Percentiles rank a stretch among this genome's conserved stretches.
Evolutionary conservation across 2,888 invertebrate genomes (phyloP).

Genomic region (Dione juno): DNA sequence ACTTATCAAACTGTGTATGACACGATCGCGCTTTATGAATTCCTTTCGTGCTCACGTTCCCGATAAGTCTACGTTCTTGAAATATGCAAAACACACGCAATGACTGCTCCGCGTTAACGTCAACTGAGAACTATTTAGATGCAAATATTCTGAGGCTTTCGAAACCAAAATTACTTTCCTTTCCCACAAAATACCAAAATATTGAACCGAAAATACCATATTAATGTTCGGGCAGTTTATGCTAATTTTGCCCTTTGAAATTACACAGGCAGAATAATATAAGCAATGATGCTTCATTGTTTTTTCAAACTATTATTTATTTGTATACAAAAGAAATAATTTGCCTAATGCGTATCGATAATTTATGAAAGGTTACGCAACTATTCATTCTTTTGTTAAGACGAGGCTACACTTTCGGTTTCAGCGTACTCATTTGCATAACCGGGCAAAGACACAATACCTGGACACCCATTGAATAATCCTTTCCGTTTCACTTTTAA

Average conservation of each 20-base stretch:
- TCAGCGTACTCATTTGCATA: conserved; percentile 81
- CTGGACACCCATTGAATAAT: conserved; percentile 73
- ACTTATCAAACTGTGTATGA: conserved; percentile 77
- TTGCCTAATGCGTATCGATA: conserved; percentile 78
- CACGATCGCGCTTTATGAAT: conserved; percentile 69
- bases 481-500: conserved; percentile 80
- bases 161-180: conserved; percentile 67
- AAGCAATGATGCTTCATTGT: conserved; percentile 66
- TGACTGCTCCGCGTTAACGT: conserved; percentile 51
- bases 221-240: conserved; percentile 59
- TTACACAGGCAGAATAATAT: conserved; percentile 56
- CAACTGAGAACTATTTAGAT: conserved; percentile 54
- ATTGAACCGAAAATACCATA: conserved; percentile 60
- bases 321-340: conserved; percentile 66
- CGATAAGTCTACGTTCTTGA: conserved; percentile 47
- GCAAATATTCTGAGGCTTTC: conserved; percentile 48
- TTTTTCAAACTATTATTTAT: conserved; percentile 60
- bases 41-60: conserved; percentile 60
- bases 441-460: conserved; percentile 71
- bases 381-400: conserved; percentile 60
- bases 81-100: conserved; percentile 61
- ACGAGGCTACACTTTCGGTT: conserved; percentile 73
- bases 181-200: conserved; percentile 77
- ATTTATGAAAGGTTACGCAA: conserved; percentile 79
- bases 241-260: conserved; percentile 67